Evolutionary conservation across 1,140 invertebrate species (phyloP), one percentile per base, ranked within the genome.

Genomic region (Phthorimaea operculella): DNA sequence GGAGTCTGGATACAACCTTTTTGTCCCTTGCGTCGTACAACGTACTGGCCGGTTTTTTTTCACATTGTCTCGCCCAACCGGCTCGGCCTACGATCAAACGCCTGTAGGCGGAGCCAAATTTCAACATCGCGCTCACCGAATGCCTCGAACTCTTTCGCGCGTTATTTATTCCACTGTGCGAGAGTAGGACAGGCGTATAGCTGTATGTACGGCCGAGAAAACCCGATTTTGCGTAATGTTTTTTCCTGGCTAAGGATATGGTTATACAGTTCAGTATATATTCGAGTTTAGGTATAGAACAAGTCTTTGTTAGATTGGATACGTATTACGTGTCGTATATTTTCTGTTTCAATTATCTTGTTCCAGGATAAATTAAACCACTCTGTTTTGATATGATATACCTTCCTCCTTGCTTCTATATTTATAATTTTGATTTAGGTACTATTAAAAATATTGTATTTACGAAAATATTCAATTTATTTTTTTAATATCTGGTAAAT

Each of bases 21-120:
- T 64, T 70, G 68, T 70, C 62, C 64, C 62, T 63, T 60, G 57
- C 54, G 10, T 48, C 54, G 42, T 45, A 62, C 61, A 28, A 28
- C 21, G 48, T 47, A 59, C 54, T 62, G 57, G 47, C 56, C 49
- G 52, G 14, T 58, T 64, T 66, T 69, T 70, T 66, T 66, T 56
- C 34, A 47, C 57, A 63, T 65, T 67, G 65, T 66, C 58, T 62
- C 59, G 45, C 34, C 66, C 66, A 69, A 64, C 63, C 63, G 59
- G 60, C 34, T 42, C 59, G 55, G 59, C 59, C 59, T 61, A 61
- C 59, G 45, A 48, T 58, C 62, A 50, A 47, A 57, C 51, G 62
- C 62, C 58, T 53, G 65, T 70, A 63, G 67, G 67, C 67, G 67
- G 62, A 55, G 67, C 59, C 47, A 45, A 48, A 9, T 9, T 10